Percentiles rank a stretch among this genome's conserved stretches.
Evolutionary conservation across 2,113 vertebrate species (phyloP).

Genomic region (Oncorhynchus masou): DNA sequence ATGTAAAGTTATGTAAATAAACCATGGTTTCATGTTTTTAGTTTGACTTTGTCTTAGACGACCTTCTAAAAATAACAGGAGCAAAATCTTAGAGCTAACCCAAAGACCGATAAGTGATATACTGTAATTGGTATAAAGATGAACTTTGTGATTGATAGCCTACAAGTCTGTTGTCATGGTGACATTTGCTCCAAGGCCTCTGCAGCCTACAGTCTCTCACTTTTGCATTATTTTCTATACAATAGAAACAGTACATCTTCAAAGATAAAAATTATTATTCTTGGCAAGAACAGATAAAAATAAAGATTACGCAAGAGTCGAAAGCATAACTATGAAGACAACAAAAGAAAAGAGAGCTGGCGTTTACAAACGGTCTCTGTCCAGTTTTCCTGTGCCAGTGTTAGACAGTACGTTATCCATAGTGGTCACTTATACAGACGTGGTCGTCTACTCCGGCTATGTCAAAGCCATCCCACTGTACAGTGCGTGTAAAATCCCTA

Average conservation of each 20-base stretch:
- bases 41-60: constrained; percentile 60
- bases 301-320: constrained; percentile 55
- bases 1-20: constrained; percentile 47
- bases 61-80: constrained; percentile 68
- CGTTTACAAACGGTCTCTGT: constrained; percentile 53
- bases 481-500: constrained; percentile 60
- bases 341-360: constrained; percentile 38
- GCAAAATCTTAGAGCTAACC: constrained; percentile 72
- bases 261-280: constrained; percentile 72
- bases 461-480: constrained; percentile 63
- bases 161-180: constrained; percentile 71
- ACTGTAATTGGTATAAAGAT: constrained; percentile 65
- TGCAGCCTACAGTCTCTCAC: constrained; percentile 61
- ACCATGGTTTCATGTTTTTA: constrained; percentile 57
- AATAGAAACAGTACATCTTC: constrained; percentile 74
- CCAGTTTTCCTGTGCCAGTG: constrained; percentile 53
- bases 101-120: constrained; percentile 69
- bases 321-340: constrained; percentile 65
- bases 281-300: constrained; percentile 55
- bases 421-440: constrained; percentile 56
- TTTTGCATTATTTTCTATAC: constrained; percentile 74
- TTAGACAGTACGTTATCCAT: constrained; percentile 59
- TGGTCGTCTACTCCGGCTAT: constrained; percentile 64
- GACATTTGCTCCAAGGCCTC: constrained; percentile 65
- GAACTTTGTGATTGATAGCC: constrained; percentile 63